Base-by-base conservation (phyloP, 2,888 invertebrate genomes). In the Trichopria drosophilae region DNA sequence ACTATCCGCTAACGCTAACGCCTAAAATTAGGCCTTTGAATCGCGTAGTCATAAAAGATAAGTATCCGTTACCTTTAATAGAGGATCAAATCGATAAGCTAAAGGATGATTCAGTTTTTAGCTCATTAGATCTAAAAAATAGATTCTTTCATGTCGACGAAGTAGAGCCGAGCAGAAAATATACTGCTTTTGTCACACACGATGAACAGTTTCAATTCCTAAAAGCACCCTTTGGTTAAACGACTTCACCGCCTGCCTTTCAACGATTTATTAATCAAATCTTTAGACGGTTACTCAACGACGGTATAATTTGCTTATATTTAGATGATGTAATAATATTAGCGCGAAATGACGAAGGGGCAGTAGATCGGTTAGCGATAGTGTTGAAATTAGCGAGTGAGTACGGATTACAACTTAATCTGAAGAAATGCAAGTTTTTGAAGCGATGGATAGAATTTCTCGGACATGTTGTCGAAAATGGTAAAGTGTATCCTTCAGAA, bases 11-110 rank as follows among this genome's bases (percentile, higher is more conserved):
- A n/a, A n/a, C n/a, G n/a, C n/a, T n/a, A n/a, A n/a, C n/a, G n/a
- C n/a, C n/a, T n/a, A n/a, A n/a, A n/a, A 77, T 68, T 51, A 45
- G 74, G 18, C 50, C 56, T 19, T 19, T 75, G 1, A 76, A 76
- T 57, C 47, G 51, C 16, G 63, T 64, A 48, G 62, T 69, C 0
- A 39, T 55, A 4, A 64, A 59, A 44, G 57, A 58, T 37, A 46
- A 45, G 10, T 55, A 52, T 28, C 56, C 52, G 7, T 32, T 57
- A 35, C 55, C 58, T 1, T 53, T 6, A n/a, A n/a, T n/a, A n/a
- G n/a, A n/a, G n/a, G n/a, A n/a, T n/a, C n/a, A n/a, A n/a, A n/a
- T n/a, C n/a, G 40, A 49, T 28, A 31, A 34, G 23, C 20, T 42
- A 16, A 32, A 34, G 18, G 29, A 41, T 26, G 31, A 31, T 2